These are phyloP conservation scores for Molanna angustata DNA, from an alignment of 2,888 invertebrate genomes.

Conservation along the genomic window DNA sequence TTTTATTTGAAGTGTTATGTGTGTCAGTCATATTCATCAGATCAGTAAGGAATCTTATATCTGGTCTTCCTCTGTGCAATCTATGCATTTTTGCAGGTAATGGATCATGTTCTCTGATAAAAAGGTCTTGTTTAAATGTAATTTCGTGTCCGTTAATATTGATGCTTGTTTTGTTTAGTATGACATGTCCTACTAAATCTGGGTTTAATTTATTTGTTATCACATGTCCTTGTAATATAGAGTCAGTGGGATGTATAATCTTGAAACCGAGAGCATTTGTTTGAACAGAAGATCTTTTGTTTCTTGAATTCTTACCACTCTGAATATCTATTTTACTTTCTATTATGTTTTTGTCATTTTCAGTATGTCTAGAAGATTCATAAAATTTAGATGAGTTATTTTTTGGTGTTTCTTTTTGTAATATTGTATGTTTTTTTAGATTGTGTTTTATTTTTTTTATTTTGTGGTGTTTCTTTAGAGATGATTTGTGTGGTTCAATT, in stretches of 20 bases:
- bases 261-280: conserved; percentile 25
- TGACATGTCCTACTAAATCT: conserved; percentile 25
- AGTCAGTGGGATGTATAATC: conserved; percentile 28
- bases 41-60: conserved; percentile 8
- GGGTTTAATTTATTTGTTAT: conserved; percentile 28
- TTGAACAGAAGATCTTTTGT: conserved; percentile 22
- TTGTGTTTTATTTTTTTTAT: too few species aligned
- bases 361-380: too few species aligned
- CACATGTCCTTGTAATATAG: conserved; percentile 26
- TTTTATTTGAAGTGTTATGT: not conserved
- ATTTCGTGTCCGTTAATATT: conserved; percentile 25
- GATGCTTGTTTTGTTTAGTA: conserved; percentile 27
- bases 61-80: conserved; percentile 19
- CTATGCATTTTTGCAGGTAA: conserved; percentile 15
- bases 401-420: too few species aligned
- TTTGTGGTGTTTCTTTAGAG: too few species aligned
- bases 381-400: too few species aligned
- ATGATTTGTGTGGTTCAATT: too few species aligned
- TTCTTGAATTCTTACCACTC: conserved; percentile 9
- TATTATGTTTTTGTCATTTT: too few species aligned
- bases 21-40: not conserved
- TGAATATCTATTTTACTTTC: too few species aligned
- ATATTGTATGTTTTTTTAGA: too few species aligned
- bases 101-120: conserved; percentile 16
- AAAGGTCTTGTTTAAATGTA: conserved; percentile 21